Percentiles rank a stretch among this genome's conserved stretches.
These are phyloP conservation scores for Lamellibrachia luymesi DNA, from an alignment of 1,140 invertebrate species.

Conservation along the genomic window DNA sequence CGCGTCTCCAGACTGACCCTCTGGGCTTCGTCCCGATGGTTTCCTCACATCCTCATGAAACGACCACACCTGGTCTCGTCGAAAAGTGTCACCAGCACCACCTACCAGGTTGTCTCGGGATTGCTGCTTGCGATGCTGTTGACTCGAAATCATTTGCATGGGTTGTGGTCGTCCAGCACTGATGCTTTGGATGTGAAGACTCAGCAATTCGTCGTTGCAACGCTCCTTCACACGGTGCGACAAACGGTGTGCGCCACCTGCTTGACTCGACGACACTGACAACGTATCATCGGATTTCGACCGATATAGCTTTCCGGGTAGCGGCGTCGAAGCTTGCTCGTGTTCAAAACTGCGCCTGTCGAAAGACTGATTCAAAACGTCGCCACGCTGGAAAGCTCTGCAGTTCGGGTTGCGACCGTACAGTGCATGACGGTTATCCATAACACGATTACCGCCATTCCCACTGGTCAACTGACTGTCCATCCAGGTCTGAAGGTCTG, in stretches of 20 bases:
- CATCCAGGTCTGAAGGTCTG: conserved; percentile 32
- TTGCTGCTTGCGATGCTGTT: neutral
- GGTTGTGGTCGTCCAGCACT: neutral
- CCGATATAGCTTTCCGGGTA: conserved; percentile 38
- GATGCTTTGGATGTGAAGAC: neutral
- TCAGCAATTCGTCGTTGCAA: neutral
- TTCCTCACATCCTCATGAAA: neutral
- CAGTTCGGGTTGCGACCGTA: conserved; percentile 8
- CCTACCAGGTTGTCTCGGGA: neutral
- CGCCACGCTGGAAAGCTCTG: conserved; percentile 30
- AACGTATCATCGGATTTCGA: conserved; percentile 55
- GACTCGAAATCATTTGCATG: neutral
- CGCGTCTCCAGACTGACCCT: conserved; percentile 5
- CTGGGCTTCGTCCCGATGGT: conserved; percentile 7
- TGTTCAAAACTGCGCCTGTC: neutral
- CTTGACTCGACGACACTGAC: conserved; percentile 44
- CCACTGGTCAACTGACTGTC: conserved; percentile 39
- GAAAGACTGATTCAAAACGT: conserved; percentile 10
- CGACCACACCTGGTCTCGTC: neutral
- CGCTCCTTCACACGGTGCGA: neutral
- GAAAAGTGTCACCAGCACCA: neutral
- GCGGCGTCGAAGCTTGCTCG: neutral
- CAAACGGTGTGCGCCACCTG: conserved; percentile 36
- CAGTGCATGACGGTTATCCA: neutral
- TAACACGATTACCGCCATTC: neutral